Base-by-base conservation (phyloP, 2,113 vertebrate species). In the Centropus unirufus region DNA sequence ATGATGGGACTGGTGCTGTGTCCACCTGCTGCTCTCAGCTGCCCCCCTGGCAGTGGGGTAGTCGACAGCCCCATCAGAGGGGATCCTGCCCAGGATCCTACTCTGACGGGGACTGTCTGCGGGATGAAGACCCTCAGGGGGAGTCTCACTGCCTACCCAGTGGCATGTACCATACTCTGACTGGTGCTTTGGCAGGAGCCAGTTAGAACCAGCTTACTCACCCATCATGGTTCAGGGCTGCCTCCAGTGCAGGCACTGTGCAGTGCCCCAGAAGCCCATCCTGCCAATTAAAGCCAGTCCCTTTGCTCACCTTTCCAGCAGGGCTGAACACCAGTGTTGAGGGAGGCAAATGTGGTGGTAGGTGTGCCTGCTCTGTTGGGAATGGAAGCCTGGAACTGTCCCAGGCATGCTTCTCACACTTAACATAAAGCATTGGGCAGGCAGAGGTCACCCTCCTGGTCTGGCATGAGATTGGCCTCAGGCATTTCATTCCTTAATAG, bases 231-330 rank as follows among this genome's bases (percentile, higher is more conserved):
- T 36, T 36, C 36, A 36, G 36, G 36, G 36, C 36, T 36, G 36
- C 7, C 36, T 36, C 36, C 36, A 36, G 36, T 36, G 36, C 36
- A 36, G 36, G 36, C 36, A 36, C 36, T 36, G 36, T 36, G 36
- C 36, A 36, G 36, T 36, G 36, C 36, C 36, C 24, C 1, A 5
- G 2, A 1, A 3, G 9, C 26, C 5, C 24, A 6, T 3, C 4
- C 4, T 1, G 11, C 23, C 29, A 0, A 4, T 14, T 3, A 2
- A 17, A 26, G 2, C 21, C 21, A 0, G 8, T 0, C 15, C 3
- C 0, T 0, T 1, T 4, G 6, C 6, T 17, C 8, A 1, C 1
- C 20, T 51, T 19, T 4, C 11, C 58, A 3, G 14, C 32, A 3
- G 12, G 32, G 14, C 11, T 3, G n/a, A 7, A 1, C 8, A 0